Base-by-base conservation (phyloP, 2,888 invertebrate genomes). In the Chalcosyrphus nemorum region DNA sequence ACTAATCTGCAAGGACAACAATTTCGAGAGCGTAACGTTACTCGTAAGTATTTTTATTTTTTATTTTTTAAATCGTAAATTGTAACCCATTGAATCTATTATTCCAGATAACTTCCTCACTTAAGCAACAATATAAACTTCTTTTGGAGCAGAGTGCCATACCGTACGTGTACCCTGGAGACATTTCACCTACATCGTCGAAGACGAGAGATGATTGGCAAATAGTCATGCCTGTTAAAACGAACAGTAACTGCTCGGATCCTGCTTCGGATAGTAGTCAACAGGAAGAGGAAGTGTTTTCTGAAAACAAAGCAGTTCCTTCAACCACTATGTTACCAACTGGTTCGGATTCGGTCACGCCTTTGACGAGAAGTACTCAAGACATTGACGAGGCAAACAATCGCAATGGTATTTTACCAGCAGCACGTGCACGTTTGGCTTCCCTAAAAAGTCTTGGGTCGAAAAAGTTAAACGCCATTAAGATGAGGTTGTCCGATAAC, bases 111-210 rank as follows among this genome's bases (percentile, higher is more conserved):
- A 95, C 96, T 6, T 94, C 94, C 70, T 93, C 93, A 35, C 93
- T 94, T 86, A 94, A 94, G 38, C 94, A 95, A 86, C 97, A 97
- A 89, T 97, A 96, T 95, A 95, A 96, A 87, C 91, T 97, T 75
- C 91, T 97, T 29, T 91, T 97, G 68, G 97, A 97, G 89, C 95
- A 96, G 88, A 94, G 95, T 86, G 94, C 94, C 1, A 94, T 93
- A 86, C 94, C 94, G 63, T 96, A 95, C 89, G 94, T 94, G 61
- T 96, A 95, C 94, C 94, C 94, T 0, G 91, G 91, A 0, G 91
- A 91, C 63, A 89, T 89, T 57, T 91, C 91, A 6, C 90, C 91
- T 6, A 88, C 89, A 17, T 70, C 86, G 2, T 66, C 87, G 1
- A 78, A 86, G 7, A 89, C 89, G 4, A 90, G 89, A 52, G 89